Percentiles rank a stretch among this genome's conserved stretches.
Evolutionary conservation across 1,140 invertebrate genomes (phyloP).

Genomic region (Rhagoletis pomonella): DNA sequence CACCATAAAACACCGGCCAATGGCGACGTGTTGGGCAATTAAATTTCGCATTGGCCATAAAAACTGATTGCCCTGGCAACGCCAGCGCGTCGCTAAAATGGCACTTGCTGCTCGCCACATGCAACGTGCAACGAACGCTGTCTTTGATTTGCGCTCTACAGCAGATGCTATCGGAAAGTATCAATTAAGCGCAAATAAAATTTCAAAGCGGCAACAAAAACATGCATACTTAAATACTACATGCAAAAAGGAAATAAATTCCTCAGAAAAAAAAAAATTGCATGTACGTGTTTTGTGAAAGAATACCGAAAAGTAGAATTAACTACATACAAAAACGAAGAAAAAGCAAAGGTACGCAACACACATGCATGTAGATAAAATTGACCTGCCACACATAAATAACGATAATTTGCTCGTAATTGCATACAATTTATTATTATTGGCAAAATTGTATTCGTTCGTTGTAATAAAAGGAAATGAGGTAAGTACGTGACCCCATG

Average conservation of each 20-base stretch:
- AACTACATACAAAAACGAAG: neutral
- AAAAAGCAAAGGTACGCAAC: conserved; percentile 3
- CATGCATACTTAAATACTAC: neutral
- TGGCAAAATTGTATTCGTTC: conserved; percentile 43
- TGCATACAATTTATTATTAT: conserved; percentile 53
- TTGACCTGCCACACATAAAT: conserved; percentile 51
- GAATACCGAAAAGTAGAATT: neutral
- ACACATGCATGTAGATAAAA: conserved; percentile 32
- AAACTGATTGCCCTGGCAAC: conserved; percentile 36
- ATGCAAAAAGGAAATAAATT: neutral
- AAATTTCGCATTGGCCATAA: conserved; percentile 42
- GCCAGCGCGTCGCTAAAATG: neutral
- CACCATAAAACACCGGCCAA: neutral
- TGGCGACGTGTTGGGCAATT: neutral
- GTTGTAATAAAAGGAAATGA: conserved; percentile 38
- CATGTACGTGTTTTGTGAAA: neutral
- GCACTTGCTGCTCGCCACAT: neutral
- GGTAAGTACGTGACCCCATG: conserved; percentile 45
- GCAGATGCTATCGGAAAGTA: conserved; percentile 48
- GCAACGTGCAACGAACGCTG: neutral
- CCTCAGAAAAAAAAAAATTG: neutral
- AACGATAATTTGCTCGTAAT: conserved; percentile 52
- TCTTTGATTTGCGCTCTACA: conserved; percentile 34
- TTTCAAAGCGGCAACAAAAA: conserved; percentile 42
- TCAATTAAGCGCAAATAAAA: conserved; percentile 51